Evolutionary conservation across 2,797 vertebrate genomes (phyloP).

Genomic region (Calcarius lapponicus): DNA sequence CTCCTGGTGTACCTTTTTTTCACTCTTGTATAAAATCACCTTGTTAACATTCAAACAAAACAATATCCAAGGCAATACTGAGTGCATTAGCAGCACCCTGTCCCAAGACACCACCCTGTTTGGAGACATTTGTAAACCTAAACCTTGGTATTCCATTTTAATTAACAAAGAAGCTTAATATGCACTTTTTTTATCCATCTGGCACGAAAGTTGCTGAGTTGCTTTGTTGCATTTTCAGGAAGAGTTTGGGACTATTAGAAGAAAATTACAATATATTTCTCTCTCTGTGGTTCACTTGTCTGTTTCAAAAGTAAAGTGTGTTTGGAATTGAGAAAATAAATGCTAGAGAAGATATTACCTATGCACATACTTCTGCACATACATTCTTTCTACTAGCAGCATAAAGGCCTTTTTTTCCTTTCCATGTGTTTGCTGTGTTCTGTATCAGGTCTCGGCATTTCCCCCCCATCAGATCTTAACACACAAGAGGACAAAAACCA

Average conservation of each 20-base stretch:
- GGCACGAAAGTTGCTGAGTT: slow-evolving; percentile 74
- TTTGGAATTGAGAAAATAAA: slow-evolving; percentile 46
- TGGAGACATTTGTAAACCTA: slow-evolving; percentile 60
- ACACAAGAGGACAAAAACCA: neutral
- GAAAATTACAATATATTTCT: slow-evolving; percentile 65
- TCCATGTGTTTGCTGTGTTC: neutral
- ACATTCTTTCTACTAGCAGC: slow-evolving; percentile 15
- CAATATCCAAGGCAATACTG: neutral
- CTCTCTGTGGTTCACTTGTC: slow-evolving; percentile 46
- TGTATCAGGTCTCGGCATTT: neutral
- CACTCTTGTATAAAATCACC: neutral
- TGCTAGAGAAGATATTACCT: neutral
- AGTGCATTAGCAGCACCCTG: neutral
- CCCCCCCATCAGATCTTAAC: neutral
- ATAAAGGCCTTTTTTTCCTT: neutral
- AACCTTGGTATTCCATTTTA: slow-evolving; percentile 65
- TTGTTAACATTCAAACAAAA: slow-evolving; percentile 42
- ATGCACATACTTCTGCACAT: neutral
- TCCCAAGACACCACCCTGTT: slow-evolving; percentile 27
- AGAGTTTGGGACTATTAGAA: slow-evolving; percentile 65
- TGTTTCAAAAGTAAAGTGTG: slow-evolving; percentile 52
- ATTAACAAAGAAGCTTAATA: slow-evolving; percentile 77
- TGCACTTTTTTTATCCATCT: slow-evolving; percentile 59
- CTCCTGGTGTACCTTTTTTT: neutral
- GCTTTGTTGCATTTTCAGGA: slow-evolving; percentile 67